Conservation (phyloP, 2,113 vertebrate species). For the Pelmatolapia mariae region DNA sequence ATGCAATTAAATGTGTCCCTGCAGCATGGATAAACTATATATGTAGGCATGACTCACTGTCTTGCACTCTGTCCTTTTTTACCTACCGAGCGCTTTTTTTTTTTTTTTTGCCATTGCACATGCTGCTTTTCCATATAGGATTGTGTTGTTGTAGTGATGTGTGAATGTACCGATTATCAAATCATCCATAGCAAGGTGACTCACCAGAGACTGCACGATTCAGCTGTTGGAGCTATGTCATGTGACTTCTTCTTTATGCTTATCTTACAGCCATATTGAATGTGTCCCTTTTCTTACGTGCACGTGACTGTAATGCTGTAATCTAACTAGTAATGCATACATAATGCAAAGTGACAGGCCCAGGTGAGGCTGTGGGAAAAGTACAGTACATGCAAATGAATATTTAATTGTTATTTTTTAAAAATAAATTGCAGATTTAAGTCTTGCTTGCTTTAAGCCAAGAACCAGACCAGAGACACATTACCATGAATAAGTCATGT, state of each 20-base stretch:
- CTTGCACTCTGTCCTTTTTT: not conserved
- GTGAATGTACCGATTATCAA: slow-evolving; percentile 53
- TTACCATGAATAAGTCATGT: slow-evolving; percentile 34
- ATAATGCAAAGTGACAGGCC: slow-evolving; percentile 39
- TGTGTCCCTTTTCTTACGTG: slow-evolving; percentile 23
- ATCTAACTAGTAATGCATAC: slow-evolving; percentile 2
- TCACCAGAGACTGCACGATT: slow-evolving; percentile 26
- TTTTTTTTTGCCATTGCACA: not conserved
- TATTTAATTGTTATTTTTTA: not conserved
- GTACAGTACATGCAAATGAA: not conserved
- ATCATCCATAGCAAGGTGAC: slow-evolving; percentile 51
- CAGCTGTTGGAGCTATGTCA: slow-evolving; percentile 21
- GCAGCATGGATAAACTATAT: not conserved
- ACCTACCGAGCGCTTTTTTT: not conserved
- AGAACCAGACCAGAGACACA: not conserved
- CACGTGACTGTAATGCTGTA: slow-evolving; percentile 17
- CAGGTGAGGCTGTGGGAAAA: slow-evolving; percentile 27
- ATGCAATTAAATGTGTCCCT: not conserved
- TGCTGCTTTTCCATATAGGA: not conserved
- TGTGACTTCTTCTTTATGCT: slow-evolving; percentile 40
- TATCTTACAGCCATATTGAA: slow-evolving; percentile 41
- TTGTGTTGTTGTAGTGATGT: slow-evolving; percentile 31
- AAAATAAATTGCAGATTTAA: slow-evolving; percentile 3
- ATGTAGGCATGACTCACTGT: not conserved
- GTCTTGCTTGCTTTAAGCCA: slow-evolving; percentile 2